Percentiles rank a stretch among this genome's conserved stretches.
phyloP scores from a whole-genome alignment of 1,140 invertebrate species.

The Papilio helenus region DNA sequence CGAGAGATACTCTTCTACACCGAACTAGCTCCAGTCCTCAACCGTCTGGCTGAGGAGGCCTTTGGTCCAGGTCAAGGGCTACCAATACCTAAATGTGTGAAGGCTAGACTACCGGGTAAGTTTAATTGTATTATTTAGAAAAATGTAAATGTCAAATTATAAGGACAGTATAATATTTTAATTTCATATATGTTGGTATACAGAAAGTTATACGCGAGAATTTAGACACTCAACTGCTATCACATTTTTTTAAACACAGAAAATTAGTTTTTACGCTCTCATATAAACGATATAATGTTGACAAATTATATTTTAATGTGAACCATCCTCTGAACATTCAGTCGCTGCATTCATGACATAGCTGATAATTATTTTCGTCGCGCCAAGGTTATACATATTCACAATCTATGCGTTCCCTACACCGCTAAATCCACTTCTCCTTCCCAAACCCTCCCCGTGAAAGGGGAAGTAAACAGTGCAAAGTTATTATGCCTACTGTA shows the following conservation, averaged over 20 bases:
- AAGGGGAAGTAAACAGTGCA: too few species aligned
- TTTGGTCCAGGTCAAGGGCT: slow-evolving; percentile 77
- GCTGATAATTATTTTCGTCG: slow-evolving; percentile 29
- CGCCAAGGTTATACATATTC: slow-evolving; percentile 14
- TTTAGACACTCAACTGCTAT: background rate
- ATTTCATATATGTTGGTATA: background rate
- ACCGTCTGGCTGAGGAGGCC: slow-evolving; percentile 75
- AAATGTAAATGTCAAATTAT: background rate
- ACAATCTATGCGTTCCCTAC: background rate
- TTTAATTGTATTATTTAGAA: background rate
- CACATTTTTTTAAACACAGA: too few species aligned
- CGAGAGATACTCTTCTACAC: slow-evolving; percentile 93
- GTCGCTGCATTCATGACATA: slow-evolving; percentile 25
- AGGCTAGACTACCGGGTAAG: slow-evolving; percentile 68
- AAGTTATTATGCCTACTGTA: background rate
- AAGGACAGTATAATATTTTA: background rate
- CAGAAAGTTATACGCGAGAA: background rate
- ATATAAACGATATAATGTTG: background rate
- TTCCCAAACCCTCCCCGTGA: too few species aligned
- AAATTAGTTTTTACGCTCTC: background rate
- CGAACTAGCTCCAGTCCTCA: slow-evolving; percentile 83
- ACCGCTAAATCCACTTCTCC: too few species aligned
- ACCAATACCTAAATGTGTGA: slow-evolving; percentile 76
- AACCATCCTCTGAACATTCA: background rate
- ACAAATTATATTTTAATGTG: background rate